Evolutionary conservation across 1,140 invertebrate genomes (phyloP).

Genomic region (Heliconius melpomene): DNA sequence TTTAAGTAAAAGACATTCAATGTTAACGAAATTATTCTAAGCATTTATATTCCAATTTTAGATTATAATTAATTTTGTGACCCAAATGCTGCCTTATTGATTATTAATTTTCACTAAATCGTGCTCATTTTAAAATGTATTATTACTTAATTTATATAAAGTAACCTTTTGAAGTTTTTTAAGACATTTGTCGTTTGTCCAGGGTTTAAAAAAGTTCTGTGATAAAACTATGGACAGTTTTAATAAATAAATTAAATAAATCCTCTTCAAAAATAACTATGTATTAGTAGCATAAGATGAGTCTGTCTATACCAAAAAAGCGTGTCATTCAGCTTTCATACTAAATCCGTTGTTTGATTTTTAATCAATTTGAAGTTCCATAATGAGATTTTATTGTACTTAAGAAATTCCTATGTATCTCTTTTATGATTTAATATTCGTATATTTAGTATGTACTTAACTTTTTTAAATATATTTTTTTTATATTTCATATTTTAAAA

Average conservation of each 20-base stretch:
- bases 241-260: not conserved
- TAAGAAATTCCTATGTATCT: constrained; percentile 1
- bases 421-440: not conserved
- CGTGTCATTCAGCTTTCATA: constrained; percentile 25
- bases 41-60: constrained; percentile 31
- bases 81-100: constrained; percentile 22
- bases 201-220: constrained; percentile 33
- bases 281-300: constrained; percentile 34
- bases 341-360: constrained; percentile 17
- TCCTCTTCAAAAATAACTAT: constrained; percentile 17
- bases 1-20: constrained; percentile 28
- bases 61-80: constrained; percentile 11
- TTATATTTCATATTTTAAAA: not conserved
- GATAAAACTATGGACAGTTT: constrained; percentile 22
- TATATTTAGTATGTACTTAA: not conserved
- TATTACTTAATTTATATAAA: not conserved
- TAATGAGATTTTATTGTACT: constrained; percentile 8
- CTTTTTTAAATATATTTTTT: not conserved
- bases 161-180: not conserved
- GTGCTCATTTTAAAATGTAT: not conserved
- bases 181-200: not conserved
- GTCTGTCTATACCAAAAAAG: constrained; percentile 62
- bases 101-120: not conserved
- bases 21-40: constrained; percentile 41
- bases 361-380: not conserved